A percentile compares a stretch with the other conserved stretches of the same genome.
These are phyloP conservation scores for Daboia siamensis DNA, from an alignment of 2,113 vertebrate species.

Conservation along the genomic window DNA sequence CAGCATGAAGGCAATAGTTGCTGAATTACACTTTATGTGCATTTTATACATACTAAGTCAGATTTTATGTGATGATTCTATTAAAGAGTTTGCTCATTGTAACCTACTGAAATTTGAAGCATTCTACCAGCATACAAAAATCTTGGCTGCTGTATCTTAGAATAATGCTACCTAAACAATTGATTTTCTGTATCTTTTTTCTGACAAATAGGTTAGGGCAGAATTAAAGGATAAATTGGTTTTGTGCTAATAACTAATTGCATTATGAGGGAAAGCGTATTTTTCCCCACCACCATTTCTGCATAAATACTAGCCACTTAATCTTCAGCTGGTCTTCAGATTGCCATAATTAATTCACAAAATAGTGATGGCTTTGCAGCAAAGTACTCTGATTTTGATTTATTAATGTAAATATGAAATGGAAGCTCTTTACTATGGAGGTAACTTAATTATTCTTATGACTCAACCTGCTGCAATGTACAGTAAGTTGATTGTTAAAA, in stretches of 20 bases:
- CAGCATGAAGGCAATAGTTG: background rate
- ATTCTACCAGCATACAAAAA: background rate
- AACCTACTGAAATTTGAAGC: background rate
- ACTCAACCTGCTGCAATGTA: constrained; percentile 12
- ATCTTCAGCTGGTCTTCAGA: constrained; percentile 56
- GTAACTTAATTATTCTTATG: constrained; percentile 44
- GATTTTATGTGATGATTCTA: background rate
- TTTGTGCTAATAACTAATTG: constrained; percentile 29
- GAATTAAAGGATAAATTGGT: constrained; percentile 21
- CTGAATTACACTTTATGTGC: background rate
- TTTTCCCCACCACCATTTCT: background rate
- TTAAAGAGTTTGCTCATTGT: background rate
- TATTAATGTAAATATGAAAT: constrained; percentile 42
- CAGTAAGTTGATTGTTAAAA: constrained; percentile 15
- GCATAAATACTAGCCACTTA: constrained; percentile 60
- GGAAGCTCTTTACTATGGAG: constrained; percentile 54
- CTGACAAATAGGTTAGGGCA: constrained; percentile 33
- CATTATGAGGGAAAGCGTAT: constrained; percentile 15
- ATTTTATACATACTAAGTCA: background rate
- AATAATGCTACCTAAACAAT: background rate
- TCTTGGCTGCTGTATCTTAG: background rate
- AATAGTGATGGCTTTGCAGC: constrained; percentile 48
- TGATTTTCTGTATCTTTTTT: constrained; percentile 32
- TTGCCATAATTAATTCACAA: constrained; percentile 59
- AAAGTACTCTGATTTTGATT: constrained; percentile 61